These are phyloP conservation scores for Leistus spinibarbis DNA, from an alignment of 2,888 invertebrate species.

Conservation along the genomic window DNA sequence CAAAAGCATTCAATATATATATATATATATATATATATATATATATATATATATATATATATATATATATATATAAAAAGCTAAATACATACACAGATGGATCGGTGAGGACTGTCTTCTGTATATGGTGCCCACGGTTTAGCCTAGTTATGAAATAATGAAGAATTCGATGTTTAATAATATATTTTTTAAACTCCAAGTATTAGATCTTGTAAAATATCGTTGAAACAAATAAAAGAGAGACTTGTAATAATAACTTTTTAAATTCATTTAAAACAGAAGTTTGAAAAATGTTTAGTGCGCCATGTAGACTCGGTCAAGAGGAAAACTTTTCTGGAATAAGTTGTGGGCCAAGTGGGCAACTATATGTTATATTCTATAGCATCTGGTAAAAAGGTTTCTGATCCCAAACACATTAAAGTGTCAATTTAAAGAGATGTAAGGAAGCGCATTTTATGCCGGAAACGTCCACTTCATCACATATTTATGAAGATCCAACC, in stretches of 20 bases:
- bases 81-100: no score
- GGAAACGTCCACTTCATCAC: background rate
- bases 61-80: no score
- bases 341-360: background rate
- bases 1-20: no score
- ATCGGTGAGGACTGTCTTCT: no score
- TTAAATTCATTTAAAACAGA: background rate
- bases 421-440: background rate
- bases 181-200: no score
- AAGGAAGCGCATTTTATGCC: background rate
- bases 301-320: background rate
- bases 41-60: no score
- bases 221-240: background rate
- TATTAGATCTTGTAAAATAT: no score
- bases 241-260: background rate
- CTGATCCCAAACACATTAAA: background rate
- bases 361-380: background rate
- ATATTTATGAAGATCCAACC: background rate
- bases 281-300: background rate
- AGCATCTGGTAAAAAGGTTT: background rate
- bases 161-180: no score
- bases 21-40: no score
- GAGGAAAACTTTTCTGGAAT: background rate
- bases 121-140: no score
- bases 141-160: no score